Evolutionary conservation across 23 tunicate genomes (phyloP).

Genomic region (Ciona savignyi): DNA sequence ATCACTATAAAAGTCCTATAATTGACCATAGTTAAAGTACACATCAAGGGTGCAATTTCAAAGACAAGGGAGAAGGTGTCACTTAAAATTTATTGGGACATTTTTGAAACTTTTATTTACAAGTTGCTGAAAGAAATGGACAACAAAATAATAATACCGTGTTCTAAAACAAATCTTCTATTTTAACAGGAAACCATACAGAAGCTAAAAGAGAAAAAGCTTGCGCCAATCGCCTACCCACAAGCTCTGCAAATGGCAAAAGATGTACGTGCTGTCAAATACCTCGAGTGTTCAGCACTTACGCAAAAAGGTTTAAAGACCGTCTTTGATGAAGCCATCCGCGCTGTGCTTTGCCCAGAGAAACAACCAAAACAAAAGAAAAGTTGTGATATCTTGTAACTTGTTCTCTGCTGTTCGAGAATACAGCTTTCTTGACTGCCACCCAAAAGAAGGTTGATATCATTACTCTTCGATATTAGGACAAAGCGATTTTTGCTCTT

Average conservation of each 20-base stretch:
- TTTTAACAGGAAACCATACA: constrained; percentile 61
- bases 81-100: too few species aligned
- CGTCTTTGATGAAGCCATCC: constrained; percentile 95
- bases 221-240: constrained; percentile 52
- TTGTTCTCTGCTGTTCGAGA: too few species aligned
- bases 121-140: too few species aligned
- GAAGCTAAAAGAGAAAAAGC: constrained; percentile 86
- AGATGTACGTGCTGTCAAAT: constrained; percentile 93
- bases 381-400: not conserved
- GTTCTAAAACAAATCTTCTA: not conserved
- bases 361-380: constrained; percentile 38
- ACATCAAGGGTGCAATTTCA: too few species aligned
- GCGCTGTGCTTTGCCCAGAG: constrained; percentile 96
- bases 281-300: constrained; percentile 96
- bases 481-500: too few species aligned
- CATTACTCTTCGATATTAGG: too few species aligned
- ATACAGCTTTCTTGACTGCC: too few species aligned
- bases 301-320: constrained; percentile 95
- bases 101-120: too few species aligned
- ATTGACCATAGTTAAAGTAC: too few species aligned
- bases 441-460: too few species aligned
- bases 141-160: not conserved
- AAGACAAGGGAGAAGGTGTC: too few species aligned
- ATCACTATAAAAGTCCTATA: too few species aligned
- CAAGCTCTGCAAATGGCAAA: constrained; percentile 75